Evolutionary conservation across 2,797 vertebrate species (phyloP).

Genomic region (Microctenopoma stevenorrisi): DNA sequence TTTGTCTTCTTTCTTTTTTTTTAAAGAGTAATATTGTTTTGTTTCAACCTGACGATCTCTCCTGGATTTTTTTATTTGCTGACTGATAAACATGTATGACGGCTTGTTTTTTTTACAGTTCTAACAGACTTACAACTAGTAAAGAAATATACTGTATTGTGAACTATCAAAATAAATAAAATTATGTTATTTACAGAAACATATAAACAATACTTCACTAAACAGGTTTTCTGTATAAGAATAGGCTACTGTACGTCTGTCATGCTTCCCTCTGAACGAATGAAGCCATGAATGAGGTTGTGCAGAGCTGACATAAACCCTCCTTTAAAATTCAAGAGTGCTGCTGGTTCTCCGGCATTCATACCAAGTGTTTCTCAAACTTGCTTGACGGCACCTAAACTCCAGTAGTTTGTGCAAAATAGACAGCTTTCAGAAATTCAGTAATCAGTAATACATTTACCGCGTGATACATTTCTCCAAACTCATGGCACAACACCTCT

Average conservation of each 20-base stretch:
- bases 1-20: background rate
- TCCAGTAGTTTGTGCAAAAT: constrained; percentile 65
- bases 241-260: constrained; percentile 81
- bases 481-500: constrained; percentile 23
- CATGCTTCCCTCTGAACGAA: constrained; percentile 77
- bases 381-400: constrained; percentile 40
- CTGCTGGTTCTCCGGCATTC: constrained; percentile 73
- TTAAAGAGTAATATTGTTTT: background rate
- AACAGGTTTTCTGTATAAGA: constrained; percentile 68
- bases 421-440: constrained; percentile 41
- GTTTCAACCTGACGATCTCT: constrained; percentile 32
- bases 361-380: constrained; percentile 26
- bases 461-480: constrained; percentile 30
- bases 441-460: constrained; percentile 3
- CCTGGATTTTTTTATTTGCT: constrained; percentile 47
- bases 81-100: constrained; percentile 59
- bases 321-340: constrained; percentile 43
- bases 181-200: constrained; percentile 85
- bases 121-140: constrained; percentile 69
- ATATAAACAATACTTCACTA: constrained; percentile 81
- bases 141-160: constrained; percentile 87
- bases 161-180: constrained; percentile 88
- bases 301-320: constrained; percentile 69
- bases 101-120: constrained; percentile 52
- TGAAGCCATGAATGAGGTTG: constrained; percentile 77